These are phyloP conservation scores for Hylia prasina DNA, from an alignment of 2,113 vertebrate species.

Conservation along the genomic window DNA sequence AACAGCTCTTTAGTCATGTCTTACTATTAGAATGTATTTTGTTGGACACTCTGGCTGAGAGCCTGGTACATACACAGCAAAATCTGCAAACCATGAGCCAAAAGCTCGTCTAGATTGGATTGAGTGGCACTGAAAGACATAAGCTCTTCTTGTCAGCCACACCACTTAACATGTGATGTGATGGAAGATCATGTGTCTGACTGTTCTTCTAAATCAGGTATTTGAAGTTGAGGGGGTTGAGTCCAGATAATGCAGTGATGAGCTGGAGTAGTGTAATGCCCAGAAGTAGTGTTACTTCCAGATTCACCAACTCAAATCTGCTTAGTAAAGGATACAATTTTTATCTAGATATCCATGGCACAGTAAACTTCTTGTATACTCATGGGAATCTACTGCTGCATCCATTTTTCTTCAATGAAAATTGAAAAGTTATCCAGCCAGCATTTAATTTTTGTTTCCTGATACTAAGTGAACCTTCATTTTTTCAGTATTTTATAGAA, in stretches of 20 bases:
- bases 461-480: neutral
- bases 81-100: neutral
- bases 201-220: neutral
- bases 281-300: neutral
- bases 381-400: neutral
- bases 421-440: neutral
- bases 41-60: neutral
- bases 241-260: neutral
- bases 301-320: neutral
- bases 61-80: neutral
- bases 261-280: neutral
- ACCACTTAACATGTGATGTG: neutral
- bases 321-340: neutral
- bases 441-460: neutral
- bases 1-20: neutral
- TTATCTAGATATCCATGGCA: neutral
- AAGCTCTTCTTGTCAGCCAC: neutral
- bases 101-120: neutral
- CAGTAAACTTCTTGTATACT: neutral
- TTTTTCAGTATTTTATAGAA: neutral
- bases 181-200: neutral
- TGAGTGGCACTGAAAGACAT: neutral
- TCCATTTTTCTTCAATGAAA: neutral
- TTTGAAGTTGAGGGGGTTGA: neutral
- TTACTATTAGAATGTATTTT: neutral